Percentiles rank a stretch among this genome's conserved stretches.
These are phyloP conservation scores for Herpetotheres cachinnans DNA, from an alignment of 2,113 vertebrate species.

Conservation along the genomic window DNA sequence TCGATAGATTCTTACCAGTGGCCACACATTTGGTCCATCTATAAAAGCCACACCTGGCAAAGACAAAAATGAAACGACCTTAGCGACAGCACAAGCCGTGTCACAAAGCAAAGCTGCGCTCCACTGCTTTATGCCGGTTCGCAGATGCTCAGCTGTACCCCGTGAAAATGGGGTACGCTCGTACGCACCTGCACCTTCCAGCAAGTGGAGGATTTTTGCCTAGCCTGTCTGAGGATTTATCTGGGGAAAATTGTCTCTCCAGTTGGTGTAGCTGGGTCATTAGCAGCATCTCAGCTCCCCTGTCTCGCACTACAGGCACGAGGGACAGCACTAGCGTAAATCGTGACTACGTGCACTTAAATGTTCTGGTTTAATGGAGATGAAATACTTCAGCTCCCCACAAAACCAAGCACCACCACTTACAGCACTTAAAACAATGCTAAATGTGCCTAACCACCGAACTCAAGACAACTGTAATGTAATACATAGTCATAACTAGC, in stretches of 20 bases:
- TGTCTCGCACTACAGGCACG: neutral
- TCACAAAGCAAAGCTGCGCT: neutral
- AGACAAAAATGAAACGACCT: neutral
- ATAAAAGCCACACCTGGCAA: slow-evolving; percentile 82
- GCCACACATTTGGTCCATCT: slow-evolving; percentile 82
- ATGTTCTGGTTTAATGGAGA: neutral
- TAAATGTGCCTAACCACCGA: neutral
- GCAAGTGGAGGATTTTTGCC: neutral
- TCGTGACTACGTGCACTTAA: neutral
- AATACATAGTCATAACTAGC: neutral
- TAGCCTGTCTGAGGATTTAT: neutral
- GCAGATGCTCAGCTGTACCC: neutral
- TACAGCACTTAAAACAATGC: neutral
- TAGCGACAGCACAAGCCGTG: neutral
- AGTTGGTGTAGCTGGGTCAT: neutral
- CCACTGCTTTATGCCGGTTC: neutral
- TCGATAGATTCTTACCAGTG: slow-evolving; percentile 93
- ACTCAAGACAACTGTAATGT: neutral
- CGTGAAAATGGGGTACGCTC: neutral
- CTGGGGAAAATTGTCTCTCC: neutral
- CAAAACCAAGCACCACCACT: neutral
- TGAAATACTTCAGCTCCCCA: neutral
- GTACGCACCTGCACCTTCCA: neutral
- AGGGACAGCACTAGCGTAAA: neutral
- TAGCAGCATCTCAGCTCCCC: neutral